Percentiles rank a stretch among this genome's conserved stretches.
Conservation (phyloP, 2,113 vertebrate genomes). For the Epinephelus moara region DNA sequence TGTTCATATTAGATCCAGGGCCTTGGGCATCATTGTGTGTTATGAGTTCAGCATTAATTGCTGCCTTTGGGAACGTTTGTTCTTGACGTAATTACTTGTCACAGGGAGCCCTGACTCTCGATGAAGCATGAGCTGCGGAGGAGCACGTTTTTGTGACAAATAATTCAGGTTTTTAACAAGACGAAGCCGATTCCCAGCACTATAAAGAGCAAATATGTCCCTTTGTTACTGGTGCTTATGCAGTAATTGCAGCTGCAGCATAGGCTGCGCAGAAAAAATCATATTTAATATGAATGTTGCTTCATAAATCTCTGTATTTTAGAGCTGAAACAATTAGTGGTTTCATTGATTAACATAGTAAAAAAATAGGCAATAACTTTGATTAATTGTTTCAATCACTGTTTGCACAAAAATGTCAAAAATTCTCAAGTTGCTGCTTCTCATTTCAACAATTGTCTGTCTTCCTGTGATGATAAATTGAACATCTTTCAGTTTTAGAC, state of each 20-base stretch:
- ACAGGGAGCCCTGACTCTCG: constrained; percentile 66
- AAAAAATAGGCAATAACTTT: too few species aligned
- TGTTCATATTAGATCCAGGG: constrained; percentile 74
- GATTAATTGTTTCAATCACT: too few species aligned
- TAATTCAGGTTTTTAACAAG: constrained; percentile 70
- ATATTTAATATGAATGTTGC: neutral
- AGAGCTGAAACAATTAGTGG: neutral
- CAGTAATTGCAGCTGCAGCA: constrained; percentile 22
- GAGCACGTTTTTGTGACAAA: constrained; percentile 67
- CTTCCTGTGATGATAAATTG: neutral
- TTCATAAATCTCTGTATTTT: neutral
- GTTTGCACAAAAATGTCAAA: neutral
- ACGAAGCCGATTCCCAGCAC: constrained; percentile 42
- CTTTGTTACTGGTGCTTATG: constrained; percentile 10
- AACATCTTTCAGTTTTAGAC: neutral
- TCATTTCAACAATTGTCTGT: neutral
- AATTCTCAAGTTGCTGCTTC: neutral
- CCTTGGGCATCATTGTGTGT: constrained; percentile 75
- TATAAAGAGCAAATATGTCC: constrained; percentile 38
- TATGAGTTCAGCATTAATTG: constrained; percentile 86
- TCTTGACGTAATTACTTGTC: constrained; percentile 82
- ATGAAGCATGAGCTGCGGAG: constrained; percentile 59
- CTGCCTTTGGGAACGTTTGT: constrained; percentile 82
- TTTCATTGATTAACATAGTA: too few species aligned
- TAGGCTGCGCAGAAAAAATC: neutral